Conservation (phyloP, 2,797 vertebrate genomes). For the Columba guinea region DNA sequence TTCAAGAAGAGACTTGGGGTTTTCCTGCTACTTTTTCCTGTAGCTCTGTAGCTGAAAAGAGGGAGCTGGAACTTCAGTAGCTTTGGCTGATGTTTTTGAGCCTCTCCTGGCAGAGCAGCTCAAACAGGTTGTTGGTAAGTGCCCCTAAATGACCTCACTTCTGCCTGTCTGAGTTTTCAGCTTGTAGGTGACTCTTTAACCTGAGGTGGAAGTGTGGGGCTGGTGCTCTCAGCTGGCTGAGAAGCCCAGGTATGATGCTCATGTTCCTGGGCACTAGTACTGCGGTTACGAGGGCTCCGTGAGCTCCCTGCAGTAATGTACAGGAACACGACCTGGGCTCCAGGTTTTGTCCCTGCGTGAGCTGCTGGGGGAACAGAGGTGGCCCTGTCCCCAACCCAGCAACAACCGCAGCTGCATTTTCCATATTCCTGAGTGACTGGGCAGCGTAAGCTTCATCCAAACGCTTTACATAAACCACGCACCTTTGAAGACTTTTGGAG, state of each 20-base stretch:
- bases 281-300: accelerated
- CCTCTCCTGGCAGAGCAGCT: not conserved
- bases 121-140: accelerated
- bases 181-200: not conserved
- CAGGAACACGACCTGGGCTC: accelerated
- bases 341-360: not conserved
- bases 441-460: not conserved
- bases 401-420: accelerated
- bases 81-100: not conserved
- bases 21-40: not conserved
- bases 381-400: no score
- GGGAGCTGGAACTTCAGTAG: not conserved
- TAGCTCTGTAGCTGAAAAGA: not conserved
- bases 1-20: not conserved
- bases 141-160: accelerated
- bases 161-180: not conserved
- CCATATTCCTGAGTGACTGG: not conserved
- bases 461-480: accelerated
- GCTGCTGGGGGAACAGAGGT: not conserved
- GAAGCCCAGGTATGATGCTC: accelerated
- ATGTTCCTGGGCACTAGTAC: accelerated
- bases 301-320: not conserved
- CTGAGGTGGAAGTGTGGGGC: accelerated
- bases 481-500: not conserved
- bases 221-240: accelerated